Percentiles rank a stretch among this genome's conserved stretches.
These are phyloP conservation scores for Smittia sp. DNA, from an alignment of 2,888 invertebrate genomes.

Conservation along the genomic window DNA sequence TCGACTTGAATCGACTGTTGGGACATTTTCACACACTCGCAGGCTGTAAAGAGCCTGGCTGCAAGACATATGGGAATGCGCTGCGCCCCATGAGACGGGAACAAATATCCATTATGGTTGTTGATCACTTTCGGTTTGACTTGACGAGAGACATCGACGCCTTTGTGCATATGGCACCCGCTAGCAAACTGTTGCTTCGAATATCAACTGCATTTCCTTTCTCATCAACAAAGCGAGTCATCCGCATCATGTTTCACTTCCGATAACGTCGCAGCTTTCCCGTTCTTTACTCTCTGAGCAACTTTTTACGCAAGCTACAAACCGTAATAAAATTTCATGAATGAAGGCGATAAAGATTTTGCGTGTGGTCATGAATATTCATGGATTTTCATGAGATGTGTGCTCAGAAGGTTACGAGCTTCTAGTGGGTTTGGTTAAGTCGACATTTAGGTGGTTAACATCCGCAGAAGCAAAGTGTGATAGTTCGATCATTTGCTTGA, in stretches of 20 bases:
- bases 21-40: constrained; percentile 7
- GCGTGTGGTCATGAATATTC: neutral
- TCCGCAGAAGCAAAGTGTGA: too few species aligned
- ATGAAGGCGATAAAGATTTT: neutral
- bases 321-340: neutral
- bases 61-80: constrained; percentile 10
- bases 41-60: neutral
- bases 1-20: neutral
- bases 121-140: neutral
- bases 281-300: neutral
- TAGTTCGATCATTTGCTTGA: too few species aligned
- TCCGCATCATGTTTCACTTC: neutral
- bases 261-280: constrained; percentile 8
- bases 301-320: neutral
- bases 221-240: neutral
- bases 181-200: neutral
- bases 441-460: too few species aligned
- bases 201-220: neutral
- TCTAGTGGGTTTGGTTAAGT: too few species aligned
- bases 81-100: neutral
- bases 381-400: neutral
- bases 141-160: neutral
- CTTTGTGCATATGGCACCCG: constrained; percentile 14
- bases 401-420: neutral
- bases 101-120: neutral